A percentile compares a stretch with the other conserved stretches of the same genome.
Evolutionary conservation across 2,888 invertebrate genomes (phyloP).

Genomic region (Trichogramma evanescens): DNA sequence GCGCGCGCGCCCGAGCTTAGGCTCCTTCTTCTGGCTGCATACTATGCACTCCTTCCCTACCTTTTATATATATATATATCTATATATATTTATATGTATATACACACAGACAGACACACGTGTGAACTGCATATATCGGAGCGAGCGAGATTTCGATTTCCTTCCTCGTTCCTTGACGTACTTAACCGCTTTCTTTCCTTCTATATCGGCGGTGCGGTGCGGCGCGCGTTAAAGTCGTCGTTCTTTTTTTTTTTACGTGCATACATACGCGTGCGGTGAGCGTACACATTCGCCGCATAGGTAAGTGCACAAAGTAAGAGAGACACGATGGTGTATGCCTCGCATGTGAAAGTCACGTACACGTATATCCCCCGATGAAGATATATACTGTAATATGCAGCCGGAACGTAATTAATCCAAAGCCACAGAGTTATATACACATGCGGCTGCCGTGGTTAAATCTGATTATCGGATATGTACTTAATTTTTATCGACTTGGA

Average conservation of each 20-base stretch:
- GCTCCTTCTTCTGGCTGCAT: conserved; percentile 23
- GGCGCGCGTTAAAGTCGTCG: neutral
- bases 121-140: conserved; percentile 6
- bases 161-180: conserved; percentile 6
- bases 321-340: neutral
- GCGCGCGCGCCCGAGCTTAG: conserved; percentile 34
- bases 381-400: too few species aligned
- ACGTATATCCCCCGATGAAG: neutral
- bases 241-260: neutral
- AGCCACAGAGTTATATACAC: too few species aligned
- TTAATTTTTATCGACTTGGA: too few species aligned
- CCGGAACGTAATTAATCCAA: too few species aligned
- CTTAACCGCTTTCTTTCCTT: neutral
- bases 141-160: conserved; percentile 21
- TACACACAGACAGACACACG: conserved; percentile 13
- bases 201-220: neutral
- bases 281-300: neutral
- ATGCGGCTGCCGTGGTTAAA: too few species aligned
- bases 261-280: neutral
- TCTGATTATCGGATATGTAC: too few species aligned
- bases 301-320: neutral
- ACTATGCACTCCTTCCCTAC: conserved; percentile 10
- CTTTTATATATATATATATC: conserved; percentile 18
- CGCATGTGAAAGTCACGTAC: neutral
- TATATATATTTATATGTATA: conserved; percentile 10